phyloP scores from a whole-genome alignment of 1,140 invertebrate genomes.

The Drosophila funebris region DNA sequence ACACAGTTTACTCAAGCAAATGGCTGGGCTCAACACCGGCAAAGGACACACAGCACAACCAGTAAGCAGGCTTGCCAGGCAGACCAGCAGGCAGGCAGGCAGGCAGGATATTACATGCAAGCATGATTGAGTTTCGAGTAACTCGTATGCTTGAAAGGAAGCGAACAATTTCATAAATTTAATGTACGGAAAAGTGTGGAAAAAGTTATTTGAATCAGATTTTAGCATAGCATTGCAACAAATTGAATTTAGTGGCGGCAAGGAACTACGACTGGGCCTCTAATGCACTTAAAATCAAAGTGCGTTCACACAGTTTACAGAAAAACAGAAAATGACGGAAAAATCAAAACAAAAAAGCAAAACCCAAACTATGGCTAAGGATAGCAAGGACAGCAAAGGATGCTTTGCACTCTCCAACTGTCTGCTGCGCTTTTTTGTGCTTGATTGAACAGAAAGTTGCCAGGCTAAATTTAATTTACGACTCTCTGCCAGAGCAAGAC shows the following conservation, averaged over 20 bases:
- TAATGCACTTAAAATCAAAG: conserved; percentile 82
- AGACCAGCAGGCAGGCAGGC: background rate
- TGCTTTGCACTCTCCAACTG: conserved; percentile 35
- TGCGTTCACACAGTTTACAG: conserved; percentile 54
- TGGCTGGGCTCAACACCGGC: conserved; percentile 50
- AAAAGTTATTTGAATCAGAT: conserved; percentile 55
- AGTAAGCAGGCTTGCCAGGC: conserved; percentile 4
- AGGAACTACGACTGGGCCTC: conserved; percentile 63
- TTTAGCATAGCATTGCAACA: conserved; percentile 79
- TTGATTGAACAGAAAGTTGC: conserved; percentile 80
- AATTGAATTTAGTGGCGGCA: conserved; percentile 69
- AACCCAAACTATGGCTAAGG: conserved; percentile 24
- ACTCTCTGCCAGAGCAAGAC: conserved; percentile 40
- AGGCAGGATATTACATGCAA: conserved; percentile 76
- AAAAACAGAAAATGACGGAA: conserved; percentile 7
- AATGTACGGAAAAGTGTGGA: conserved; percentile 68
- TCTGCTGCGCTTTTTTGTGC: conserved; percentile 76
- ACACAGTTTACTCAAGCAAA: conserved; percentile 56
- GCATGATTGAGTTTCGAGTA: conserved; percentile 79
- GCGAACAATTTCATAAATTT: conserved; percentile 78
- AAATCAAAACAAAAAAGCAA: conserved; percentile 56
- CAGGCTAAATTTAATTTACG: conserved; percentile 78
- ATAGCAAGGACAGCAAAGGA: conserved; percentile 31
- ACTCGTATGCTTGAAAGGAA: conserved; percentile 55
- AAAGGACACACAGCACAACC: conserved; percentile 29